Conservation (phyloP, 1,140 invertebrate genomes). For the Reticulitermes speratus region DNA sequence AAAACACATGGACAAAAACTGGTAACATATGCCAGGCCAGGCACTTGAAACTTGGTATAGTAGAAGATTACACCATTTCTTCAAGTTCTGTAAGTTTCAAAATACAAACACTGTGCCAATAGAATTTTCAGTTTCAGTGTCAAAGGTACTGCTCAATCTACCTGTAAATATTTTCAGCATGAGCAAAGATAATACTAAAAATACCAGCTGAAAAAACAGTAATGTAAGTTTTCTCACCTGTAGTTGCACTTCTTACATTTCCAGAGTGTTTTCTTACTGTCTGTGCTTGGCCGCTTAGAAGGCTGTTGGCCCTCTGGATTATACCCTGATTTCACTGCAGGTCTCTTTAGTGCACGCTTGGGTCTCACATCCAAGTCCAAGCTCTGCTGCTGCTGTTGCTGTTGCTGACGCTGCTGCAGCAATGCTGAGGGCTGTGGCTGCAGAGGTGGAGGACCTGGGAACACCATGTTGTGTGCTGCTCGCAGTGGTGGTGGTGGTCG, state of each 20-base stretch:
- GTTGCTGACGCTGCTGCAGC: not conserved
- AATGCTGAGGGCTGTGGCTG: slow-evolving; percentile 18
- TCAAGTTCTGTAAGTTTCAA: too few species aligned
- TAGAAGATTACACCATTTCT: too few species aligned
- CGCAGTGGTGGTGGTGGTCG: slow-evolving; percentile 44
- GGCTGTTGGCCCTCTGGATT: not conserved
- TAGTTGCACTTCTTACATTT: slow-evolving; percentile 85
- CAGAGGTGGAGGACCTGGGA: slow-evolving; percentile 21
- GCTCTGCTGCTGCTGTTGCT: not conserved
- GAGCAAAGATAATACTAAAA: too few species aligned
- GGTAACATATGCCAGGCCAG: too few species aligned
- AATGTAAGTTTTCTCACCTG: slow-evolving; percentile 55
- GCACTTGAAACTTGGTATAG: too few species aligned
- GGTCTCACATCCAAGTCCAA: not conserved
- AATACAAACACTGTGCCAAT: too few species aligned
- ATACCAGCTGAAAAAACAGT: not conserved
- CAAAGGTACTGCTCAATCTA: too few species aligned
- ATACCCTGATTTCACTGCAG: too few species aligned
- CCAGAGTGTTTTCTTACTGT: slow-evolving; percentile 62
- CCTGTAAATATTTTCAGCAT: too few species aligned
- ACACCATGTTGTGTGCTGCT: slow-evolving; percentile 36
- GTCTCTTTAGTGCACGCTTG: not conserved
- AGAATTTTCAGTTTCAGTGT: too few species aligned
- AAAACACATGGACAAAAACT: too few species aligned
- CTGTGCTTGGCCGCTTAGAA: not conserved